phyloP scores from a whole-genome alignment of 2,113 vertebrate species.

The Patagioenas fasciata region DNA sequence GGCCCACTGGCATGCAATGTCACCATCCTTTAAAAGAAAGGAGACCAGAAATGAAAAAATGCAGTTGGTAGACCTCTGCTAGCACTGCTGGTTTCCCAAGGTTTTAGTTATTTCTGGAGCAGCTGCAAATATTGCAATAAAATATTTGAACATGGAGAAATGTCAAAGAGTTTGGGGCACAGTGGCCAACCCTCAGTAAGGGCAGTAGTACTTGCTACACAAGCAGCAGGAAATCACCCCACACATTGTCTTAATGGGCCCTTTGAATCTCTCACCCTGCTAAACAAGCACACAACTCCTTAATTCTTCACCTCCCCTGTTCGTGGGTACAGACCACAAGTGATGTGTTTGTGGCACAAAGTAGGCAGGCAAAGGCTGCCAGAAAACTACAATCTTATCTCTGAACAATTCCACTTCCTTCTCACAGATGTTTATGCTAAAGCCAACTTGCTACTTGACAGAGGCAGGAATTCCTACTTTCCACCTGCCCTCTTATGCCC shows the following conservation, averaged over 20 bases:
- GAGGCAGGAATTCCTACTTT: neutral
- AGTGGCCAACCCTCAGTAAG: neutral
- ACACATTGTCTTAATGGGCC: neutral
- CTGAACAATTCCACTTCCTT: slow-evolving; percentile 20
- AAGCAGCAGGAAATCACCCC: neutral
- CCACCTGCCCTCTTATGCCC: neutral
- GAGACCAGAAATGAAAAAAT: neutral
- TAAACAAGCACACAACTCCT: neutral
- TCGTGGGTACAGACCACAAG: neutral
- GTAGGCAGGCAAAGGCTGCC: slow-evolving; percentile 13
- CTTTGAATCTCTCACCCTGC: neutral
- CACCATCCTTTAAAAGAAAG: neutral
- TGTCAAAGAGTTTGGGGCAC: neutral
- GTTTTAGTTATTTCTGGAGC: neutral
- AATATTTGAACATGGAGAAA: neutral
- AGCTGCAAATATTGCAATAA: neutral
- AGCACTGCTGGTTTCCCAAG: neutral
- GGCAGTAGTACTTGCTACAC: neutral
- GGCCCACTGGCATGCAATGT: neutral
- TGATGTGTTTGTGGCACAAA: neutral
- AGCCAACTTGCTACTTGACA: neutral
- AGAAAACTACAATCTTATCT: slow-evolving; percentile 1
- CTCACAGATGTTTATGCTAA: neutral
- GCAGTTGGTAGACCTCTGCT: neutral
- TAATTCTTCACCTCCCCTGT: neutral